Evolutionary conservation across 2,113 vertebrate species (phyloP).

Genomic region (Pao palembangensis): DNA sequence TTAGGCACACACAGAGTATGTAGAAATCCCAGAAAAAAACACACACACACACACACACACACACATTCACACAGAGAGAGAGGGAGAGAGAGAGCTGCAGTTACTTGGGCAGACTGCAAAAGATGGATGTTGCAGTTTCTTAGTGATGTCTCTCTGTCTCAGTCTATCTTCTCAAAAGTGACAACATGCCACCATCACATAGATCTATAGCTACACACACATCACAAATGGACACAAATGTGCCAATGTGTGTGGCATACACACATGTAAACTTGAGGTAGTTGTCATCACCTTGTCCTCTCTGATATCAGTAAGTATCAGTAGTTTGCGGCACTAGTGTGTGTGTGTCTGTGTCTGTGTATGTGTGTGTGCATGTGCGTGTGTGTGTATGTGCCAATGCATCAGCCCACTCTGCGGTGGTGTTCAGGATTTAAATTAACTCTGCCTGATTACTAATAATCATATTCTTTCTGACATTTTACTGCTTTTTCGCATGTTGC

Average conservation of each 20-base stretch:
- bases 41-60: not conserved
- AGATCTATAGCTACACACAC: constrained; percentile 31
- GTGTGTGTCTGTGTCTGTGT: not conserved
- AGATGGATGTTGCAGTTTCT: constrained; percentile 50
- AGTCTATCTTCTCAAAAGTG: constrained; percentile 50
- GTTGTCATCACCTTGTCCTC: too few relatives aligned
- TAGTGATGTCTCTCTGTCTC: constrained; percentile 37
- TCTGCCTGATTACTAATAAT: constrained; percentile 43
- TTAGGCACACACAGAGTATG: too few relatives aligned
- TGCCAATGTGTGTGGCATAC: constrained; percentile 9
- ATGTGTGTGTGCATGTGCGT: not conserved
- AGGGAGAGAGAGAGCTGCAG: not conserved
- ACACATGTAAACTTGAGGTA: not conserved
- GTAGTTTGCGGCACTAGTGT: too few relatives aligned
- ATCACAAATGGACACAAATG: constrained; percentile 9
- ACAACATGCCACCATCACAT: constrained; percentile 32
- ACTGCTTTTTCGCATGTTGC: constrained; percentile 37
- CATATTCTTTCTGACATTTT: constrained; percentile 42
- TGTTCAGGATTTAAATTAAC: not conserved
- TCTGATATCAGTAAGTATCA: too few relatives aligned
- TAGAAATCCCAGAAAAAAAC: too few relatives aligned
- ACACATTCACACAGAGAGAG: not conserved
- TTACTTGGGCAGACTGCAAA: constrained; percentile 1
- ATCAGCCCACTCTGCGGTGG: not conserved
- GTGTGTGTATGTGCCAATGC: not conserved